Evolutionary conservation across 30 jellyfish, hydroid and myxozoan species (phyloP).

Genomic region (Aurelia aurita): DNA sequence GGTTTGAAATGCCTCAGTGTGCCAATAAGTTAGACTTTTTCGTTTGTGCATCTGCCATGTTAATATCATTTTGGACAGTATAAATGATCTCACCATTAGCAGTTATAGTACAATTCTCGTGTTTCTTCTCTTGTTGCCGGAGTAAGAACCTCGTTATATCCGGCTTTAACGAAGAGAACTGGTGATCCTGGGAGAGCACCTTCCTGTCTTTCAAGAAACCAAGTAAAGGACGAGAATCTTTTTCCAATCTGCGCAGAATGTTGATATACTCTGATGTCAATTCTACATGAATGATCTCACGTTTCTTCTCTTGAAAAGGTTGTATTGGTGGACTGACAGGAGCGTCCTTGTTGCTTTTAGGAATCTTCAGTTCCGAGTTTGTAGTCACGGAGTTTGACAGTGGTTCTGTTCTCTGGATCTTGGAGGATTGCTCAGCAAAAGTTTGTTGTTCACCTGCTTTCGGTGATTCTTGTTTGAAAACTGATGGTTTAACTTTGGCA

Average conservation of each 20-base stretch:
- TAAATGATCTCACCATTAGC: conserved; percentile 20
- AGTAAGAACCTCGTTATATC: conserved; percentile 79
- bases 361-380: neutral
- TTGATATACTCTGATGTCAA: conserved; percentile 34
- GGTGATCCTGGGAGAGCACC: conserved; percentile 32
- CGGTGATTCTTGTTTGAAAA: conserved; percentile 20
- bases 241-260: conserved; percentile 45
- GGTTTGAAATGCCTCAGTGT: too few species aligned
- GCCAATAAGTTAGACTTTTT: too few species aligned
- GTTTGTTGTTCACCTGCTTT: neutral
- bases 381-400: neutral
- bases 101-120: conserved; percentile 13
- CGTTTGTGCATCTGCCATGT: too few species aligned
- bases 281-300: conserved; percentile 23
- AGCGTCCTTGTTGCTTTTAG: neutral
- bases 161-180: conserved; percentile 54
- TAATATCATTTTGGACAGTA: too few species aligned
- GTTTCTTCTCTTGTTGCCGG: conserved; percentile 70
- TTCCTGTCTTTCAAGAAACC: conserved; percentile 59
- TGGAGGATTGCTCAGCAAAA: neutral
- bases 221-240: conserved; percentile 75
- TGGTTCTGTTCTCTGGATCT: neutral
- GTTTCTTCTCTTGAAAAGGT: neutral
- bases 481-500: conserved; percentile 70
- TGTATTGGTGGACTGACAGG: neutral